Conservation (phyloP, 2,113 vertebrate genomes). For the Engystomops pustulosus region DNA sequence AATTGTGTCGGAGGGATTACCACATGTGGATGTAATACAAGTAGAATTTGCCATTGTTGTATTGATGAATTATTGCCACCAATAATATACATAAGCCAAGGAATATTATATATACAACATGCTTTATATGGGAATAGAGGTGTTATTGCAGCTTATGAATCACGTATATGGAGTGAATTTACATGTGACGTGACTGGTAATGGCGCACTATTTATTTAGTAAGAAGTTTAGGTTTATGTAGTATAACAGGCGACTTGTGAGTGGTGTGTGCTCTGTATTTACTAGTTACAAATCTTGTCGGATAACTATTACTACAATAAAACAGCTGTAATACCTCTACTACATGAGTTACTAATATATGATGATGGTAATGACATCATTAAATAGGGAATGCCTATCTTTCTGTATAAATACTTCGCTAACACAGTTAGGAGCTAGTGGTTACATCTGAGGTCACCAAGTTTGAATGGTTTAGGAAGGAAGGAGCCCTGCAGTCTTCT, state of each 20-base stretch:
- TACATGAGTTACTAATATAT: too few species aligned
- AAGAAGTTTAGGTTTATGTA: too few species aligned
- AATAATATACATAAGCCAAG: background rate
- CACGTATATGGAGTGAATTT: background rate
- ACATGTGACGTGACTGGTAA: background rate
- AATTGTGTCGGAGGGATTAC: background rate
- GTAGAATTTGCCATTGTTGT: background rate
- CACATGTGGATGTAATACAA: background rate
- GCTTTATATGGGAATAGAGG: too few species aligned
- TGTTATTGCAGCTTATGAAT: background rate
- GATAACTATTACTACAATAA: too few species aligned
- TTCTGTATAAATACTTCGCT: background rate
- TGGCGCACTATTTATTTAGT: too few species aligned
- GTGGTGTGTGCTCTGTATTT: too few species aligned
- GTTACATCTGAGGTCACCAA: conserved; percentile 3
- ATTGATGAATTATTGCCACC: background rate
- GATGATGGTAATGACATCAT: too few species aligned
- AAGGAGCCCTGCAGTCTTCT: background rate
- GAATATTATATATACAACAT: too few species aligned
- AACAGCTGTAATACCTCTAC: too few species aligned
- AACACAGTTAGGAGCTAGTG: background rate
- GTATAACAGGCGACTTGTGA: too few species aligned
- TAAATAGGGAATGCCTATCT: background rate
- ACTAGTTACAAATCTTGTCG: too few species aligned
- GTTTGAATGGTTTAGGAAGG: background rate